phyloP scores from a whole-genome alignment of 2,797 vertebrate species.

The Helostoma temminkii region DNA sequence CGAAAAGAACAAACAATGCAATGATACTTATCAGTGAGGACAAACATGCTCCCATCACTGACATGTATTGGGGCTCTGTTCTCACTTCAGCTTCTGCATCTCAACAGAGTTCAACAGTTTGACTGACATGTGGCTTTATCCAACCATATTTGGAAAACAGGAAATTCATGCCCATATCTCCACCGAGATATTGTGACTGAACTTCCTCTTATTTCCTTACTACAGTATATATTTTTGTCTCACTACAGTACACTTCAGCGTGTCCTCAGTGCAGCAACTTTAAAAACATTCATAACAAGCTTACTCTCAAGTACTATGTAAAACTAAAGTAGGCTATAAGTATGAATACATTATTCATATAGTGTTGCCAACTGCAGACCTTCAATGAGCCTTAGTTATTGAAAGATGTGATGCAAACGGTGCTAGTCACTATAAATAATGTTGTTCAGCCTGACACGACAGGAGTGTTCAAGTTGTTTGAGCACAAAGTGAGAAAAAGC shows the following conservation, averaged over 20 bases:
- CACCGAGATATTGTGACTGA: slow-evolving; percentile 40
- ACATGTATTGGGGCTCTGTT: background rate
- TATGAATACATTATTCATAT: background rate
- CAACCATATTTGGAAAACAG: slow-evolving; percentile 82
- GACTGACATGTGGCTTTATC: slow-evolving; percentile 48
- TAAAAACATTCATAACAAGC: background rate
- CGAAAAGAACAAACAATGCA: background rate
- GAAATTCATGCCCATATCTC: slow-evolving; percentile 66
- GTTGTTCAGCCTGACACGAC: background rate
- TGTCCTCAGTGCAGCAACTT: background rate
- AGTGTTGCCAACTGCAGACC: background rate
- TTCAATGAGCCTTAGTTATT: background rate
- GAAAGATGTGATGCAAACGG: background rate
- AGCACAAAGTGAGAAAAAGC: no score
- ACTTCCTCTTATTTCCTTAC: slow-evolving; percentile 41
- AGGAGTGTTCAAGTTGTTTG: background rate
- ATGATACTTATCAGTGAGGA: background rate
- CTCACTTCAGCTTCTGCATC: slow-evolving; percentile 24
- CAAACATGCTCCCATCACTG: background rate
- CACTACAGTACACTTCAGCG: no score
- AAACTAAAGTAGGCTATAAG: background rate
- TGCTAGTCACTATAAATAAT: background rate
- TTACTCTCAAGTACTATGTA: background rate
- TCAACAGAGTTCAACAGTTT: slow-evolving; percentile 34
- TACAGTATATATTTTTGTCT: no score